A percentile compares a stretch with the other conserved stretches of the same genome.
These are phyloP conservation scores for Linyphia triangularis DNA, from an alignment of 2,888 invertebrate species.

Conservation along the genomic window DNA sequence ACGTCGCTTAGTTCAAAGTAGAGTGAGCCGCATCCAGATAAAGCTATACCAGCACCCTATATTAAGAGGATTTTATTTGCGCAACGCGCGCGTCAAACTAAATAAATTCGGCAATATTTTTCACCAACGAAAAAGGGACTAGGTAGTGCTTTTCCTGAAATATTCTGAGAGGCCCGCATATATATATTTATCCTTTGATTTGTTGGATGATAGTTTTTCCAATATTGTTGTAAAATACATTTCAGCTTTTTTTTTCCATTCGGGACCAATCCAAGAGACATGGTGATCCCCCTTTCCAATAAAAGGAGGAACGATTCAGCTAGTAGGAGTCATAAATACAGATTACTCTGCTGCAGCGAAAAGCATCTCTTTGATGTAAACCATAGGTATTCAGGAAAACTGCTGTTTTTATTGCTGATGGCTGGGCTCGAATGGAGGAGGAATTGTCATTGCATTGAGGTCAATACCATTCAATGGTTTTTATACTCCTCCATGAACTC, in stretches of 20 bases:
- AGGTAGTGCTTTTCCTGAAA: slow-evolving; percentile 3
- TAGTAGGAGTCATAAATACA: slow-evolving; percentile 26
- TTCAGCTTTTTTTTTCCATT: background rate
- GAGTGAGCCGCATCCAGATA: too few species aligned
- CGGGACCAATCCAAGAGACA: slow-evolving; percentile 8
- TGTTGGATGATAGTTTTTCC: slow-evolving; percentile 38
- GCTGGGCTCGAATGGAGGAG: background rate
- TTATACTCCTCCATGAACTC: too few species aligned
- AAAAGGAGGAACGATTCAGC: slow-evolving; percentile 25
- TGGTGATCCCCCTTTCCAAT: slow-evolving; percentile 26
- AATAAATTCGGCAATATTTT: slow-evolving; percentile 34
- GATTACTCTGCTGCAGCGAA: background rate
- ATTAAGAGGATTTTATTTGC: slow-evolving; percentile 39
- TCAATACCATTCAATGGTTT: background rate
- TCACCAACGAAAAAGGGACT: background rate
- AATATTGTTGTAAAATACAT: slow-evolving; percentile 20
- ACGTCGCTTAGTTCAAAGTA: too few species aligned
- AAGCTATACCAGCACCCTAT: background rate
- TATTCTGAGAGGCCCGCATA: slow-evolving; percentile 1
- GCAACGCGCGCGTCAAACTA: slow-evolving; percentile 5
- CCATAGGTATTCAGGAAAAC: background rate
- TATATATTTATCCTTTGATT: slow-evolving; percentile 24
- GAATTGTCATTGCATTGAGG: background rate
- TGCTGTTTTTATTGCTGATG: background rate
- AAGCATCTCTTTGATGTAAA: background rate